Conservation (phyloP, 1,140 invertebrate genomes). For the Lysiphlebus fabarum region DNA sequence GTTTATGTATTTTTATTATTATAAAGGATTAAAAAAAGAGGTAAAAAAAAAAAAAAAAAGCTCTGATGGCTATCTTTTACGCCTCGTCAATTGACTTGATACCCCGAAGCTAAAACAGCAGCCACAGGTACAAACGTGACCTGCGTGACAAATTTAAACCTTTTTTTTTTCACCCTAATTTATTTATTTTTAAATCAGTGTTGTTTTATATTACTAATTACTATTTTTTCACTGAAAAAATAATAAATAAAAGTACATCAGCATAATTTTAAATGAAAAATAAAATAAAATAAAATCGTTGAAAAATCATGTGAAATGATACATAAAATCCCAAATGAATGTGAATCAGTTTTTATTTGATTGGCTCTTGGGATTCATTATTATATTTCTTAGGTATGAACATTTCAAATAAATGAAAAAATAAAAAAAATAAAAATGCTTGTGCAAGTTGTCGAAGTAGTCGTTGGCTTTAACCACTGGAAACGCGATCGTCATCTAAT, state of each 20-base stretch:
- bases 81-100: conserved; percentile 16
- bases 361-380: conserved; percentile 36
- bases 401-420: conserved; percentile 9
- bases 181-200: background rate
- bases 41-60: background rate
- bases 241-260: background rate
- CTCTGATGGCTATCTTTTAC: conserved; percentile 9
- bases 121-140: conserved; percentile 14
- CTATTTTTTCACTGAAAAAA: conserved; percentile 4
- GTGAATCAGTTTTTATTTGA: conserved; percentile 44
- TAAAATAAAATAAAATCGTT: conserved; percentile 6
- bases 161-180: conserved; percentile 15
- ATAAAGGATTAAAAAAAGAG: too few species aligned
- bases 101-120: background rate
- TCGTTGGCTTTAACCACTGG: conserved; percentile 33
- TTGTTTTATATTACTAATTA: conserved; percentile 16
- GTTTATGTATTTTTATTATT: background rate
- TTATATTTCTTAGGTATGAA: conserved; percentile 3
- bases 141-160: conserved; percentile 14
- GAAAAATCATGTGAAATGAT: conserved; percentile 6
- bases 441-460: conserved; percentile 15
- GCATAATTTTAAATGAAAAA: background rate
- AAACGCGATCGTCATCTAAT: conserved; percentile 52
- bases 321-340: conserved; percentile 40
- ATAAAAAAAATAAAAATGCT: conserved; percentile 9